Percentiles rank a stretch among this genome's conserved stretches.
phyloP scores from a whole-genome alignment of 2,888 invertebrate species.

The Brenthis daphne region DNA sequence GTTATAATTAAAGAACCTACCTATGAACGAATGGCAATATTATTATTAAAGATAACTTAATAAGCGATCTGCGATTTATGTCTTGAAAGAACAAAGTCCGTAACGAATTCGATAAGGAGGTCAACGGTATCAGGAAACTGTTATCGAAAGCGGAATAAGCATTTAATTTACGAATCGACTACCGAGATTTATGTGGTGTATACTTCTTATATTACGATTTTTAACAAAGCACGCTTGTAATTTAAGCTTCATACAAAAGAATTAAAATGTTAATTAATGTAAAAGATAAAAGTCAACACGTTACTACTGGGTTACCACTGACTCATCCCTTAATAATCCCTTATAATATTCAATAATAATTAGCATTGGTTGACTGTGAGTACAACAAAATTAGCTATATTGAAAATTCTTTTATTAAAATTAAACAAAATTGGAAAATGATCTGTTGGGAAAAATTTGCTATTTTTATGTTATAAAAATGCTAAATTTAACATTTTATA shows the following conservation, averaged over 20 bases:
- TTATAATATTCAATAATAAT: too few relatives aligned
- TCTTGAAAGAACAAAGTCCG: slow-evolving; percentile 45
- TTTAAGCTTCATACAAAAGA: background rate
- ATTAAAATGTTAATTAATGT: background rate
- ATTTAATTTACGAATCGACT: slow-evolving; percentile 26
- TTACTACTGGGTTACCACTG: too few relatives aligned
- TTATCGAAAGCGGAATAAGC: slow-evolving; percentile 44
- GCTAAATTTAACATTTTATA: too few relatives aligned
- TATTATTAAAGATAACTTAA: slow-evolving; percentile 7
- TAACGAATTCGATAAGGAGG: slow-evolving; percentile 45
- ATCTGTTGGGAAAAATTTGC: too few relatives aligned
- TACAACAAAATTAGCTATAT: too few relatives aligned
- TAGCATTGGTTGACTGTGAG: too few relatives aligned
- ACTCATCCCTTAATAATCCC: too few relatives aligned
- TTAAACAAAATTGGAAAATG: too few relatives aligned
- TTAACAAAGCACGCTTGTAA: background rate
- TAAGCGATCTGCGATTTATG: slow-evolving; percentile 34
- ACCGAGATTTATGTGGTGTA: slow-evolving; percentile 17
- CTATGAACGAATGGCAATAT: background rate
- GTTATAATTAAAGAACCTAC: background rate
- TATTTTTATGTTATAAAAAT: too few relatives aligned
- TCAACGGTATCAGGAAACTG: slow-evolving; percentile 46
- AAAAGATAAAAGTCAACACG: too few relatives aligned
- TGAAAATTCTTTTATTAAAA: too few relatives aligned
- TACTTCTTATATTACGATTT: slow-evolving; percentile 5